These are phyloP conservation scores for Lagria hirta DNA, from an alignment of 2,888 invertebrate genomes.

Conservation along the genomic window DNA sequence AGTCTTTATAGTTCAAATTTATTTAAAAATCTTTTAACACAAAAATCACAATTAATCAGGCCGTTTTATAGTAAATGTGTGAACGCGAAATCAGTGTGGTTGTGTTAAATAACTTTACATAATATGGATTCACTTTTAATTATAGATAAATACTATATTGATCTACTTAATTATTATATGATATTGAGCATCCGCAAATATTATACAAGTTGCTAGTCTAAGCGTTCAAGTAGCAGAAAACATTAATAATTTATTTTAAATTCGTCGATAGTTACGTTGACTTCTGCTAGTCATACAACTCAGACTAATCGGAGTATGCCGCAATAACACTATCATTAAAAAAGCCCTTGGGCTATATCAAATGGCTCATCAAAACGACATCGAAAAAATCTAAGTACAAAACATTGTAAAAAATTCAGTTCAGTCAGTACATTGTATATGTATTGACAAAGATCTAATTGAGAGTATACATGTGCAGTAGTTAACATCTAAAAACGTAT, in stretches of 20 bases:
- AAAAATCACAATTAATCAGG: no score
- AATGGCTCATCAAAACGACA: constrained; percentile 52
- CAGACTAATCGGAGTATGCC: constrained; percentile 53
- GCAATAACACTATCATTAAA: constrained; percentile 44
- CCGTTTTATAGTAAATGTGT: no score
- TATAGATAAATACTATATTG: constrained; percentile 56
- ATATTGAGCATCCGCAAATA: constrained; percentile 57
- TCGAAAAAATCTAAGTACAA: constrained; percentile 50
- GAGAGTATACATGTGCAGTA: constrained; percentile 42
- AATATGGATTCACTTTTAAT: constrained; percentile 50
- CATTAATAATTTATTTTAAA: no score
- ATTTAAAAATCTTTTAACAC: no score
- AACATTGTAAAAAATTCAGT: constrained; percentile 46
- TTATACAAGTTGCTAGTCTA: constrained; percentile 53
- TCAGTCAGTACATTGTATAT: constrained; percentile 47
- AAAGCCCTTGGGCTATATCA: constrained; percentile 42
- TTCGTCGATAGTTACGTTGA: no score
- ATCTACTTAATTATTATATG: constrained; percentile 50
- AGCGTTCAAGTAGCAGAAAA: constrained; percentile 58
- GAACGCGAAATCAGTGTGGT: no score
- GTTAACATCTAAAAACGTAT: constrained; percentile 23
- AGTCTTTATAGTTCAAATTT: no score
- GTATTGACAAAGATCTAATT: constrained; percentile 36
- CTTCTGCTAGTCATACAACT: constrained; percentile 56
- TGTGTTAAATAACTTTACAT: constrained; percentile 47